Evolutionary conservation across 2,113 vertebrate genomes (phyloP).

Genomic region (Charadrius vociferus): DNA sequence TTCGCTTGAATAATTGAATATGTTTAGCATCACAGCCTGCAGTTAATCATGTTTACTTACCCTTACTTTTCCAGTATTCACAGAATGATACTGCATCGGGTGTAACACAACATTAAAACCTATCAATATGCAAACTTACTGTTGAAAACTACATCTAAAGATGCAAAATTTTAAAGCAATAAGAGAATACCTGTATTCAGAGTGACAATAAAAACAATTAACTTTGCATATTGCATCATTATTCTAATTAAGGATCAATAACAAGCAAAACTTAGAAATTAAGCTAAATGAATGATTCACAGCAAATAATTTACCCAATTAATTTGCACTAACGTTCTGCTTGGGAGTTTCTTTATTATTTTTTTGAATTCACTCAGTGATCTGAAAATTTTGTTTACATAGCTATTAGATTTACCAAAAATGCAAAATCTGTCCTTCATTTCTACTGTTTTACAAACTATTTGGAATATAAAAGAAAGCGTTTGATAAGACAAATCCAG

Average conservation of each 20-base stretch:
- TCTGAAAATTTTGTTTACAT: not conserved
- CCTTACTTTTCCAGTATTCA: conserved; percentile 37
- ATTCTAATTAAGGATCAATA: not conserved
- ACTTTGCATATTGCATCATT: not conserved
- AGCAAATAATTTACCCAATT: not conserved
- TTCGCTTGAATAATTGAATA: conserved; percentile 65
- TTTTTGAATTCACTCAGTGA: not conserved
- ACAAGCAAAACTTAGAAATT: not conserved
- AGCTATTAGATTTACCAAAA: not conserved
- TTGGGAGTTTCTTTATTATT: not conserved
- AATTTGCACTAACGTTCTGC: not conserved
- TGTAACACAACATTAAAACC: not conserved
- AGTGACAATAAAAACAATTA: not conserved
- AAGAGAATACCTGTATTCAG: not conserved
- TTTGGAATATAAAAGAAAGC: not conserved
- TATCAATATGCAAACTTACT: not conserved
- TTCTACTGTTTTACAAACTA: not conserved
- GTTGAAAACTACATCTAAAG: not conserved
- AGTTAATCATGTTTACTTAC: conserved; percentile 67
- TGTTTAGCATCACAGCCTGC: conserved; percentile 55
- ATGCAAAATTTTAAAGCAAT: not conserved
- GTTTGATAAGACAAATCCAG: not conserved
- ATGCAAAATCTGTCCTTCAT: not conserved
- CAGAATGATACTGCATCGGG: not conserved
- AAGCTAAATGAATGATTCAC: not conserved